Evolutionary conservation across 1,140 invertebrate species (phyloP).

Genomic region (Ganaspis sp.): DNA sequence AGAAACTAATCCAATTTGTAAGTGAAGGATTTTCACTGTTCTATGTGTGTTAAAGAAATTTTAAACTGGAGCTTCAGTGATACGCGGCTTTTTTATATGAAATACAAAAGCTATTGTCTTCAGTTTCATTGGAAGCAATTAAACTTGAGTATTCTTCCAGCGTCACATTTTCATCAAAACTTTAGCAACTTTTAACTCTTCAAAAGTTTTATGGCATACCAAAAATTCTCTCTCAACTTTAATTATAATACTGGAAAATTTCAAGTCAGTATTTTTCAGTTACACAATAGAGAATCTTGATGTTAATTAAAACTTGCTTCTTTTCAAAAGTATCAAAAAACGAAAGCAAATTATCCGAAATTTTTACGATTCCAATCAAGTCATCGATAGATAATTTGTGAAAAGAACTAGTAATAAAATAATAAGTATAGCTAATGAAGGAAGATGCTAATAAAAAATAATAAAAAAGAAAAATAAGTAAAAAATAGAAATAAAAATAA

Average conservation of each 20-base stretch:
- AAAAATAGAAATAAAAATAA: no score
- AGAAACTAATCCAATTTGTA: background rate
- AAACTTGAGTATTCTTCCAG: background rate
- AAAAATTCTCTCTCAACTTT: background rate
- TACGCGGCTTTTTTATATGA: background rate
- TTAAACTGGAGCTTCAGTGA: background rate
- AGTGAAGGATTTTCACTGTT: background rate
- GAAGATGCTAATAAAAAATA: no score
- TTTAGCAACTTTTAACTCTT: background rate
- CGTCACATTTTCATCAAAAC: slow-evolving; percentile 7
- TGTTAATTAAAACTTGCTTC: no score
- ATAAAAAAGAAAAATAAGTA: no score
- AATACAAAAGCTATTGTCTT: slow-evolving; percentile 20
- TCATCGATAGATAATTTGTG: no score
- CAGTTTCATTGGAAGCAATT: slow-evolving; percentile 17
- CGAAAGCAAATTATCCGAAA: background rate
- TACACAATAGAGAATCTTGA: no score
- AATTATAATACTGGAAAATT: background rate
- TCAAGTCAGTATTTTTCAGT: background rate
- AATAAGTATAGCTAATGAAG: no score
- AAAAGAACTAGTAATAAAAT: no score
- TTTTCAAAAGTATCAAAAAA: background rate
- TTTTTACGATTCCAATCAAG: no score
- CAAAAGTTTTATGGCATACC: background rate
- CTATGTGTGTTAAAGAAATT: background rate